Evolutionary conservation across 2,888 invertebrate species (phyloP), one percentile per base, ranked within the genome.

Genomic region (Tachina lurida): DNA sequence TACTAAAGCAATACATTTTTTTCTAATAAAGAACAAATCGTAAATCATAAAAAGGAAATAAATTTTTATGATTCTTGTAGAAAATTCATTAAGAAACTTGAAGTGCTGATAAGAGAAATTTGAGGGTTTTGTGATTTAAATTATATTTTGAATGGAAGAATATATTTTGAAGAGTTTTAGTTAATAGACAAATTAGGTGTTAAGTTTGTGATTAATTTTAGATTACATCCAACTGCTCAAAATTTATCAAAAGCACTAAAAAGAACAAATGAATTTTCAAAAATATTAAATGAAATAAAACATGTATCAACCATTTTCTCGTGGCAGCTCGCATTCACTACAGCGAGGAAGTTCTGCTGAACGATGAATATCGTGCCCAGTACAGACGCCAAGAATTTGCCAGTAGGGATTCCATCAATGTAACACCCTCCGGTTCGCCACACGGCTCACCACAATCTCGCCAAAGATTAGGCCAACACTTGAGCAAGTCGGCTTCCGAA

Each of bases 401-500:
- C 19, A 87, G 78, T 17, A 84, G 81, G 56, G 80, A 84, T 45
- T 87, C 87, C 9, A 78, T 83, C 22, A 86, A 86, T 56, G 71
- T 76, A 41, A 84, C 84, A 68, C 83, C 87, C 15, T 77, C 83
- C 31, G 75, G 71, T 65, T 89, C 91, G 63, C 91, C 91, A 2
- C 91, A 90, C 19, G 90, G 91, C 7, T 91, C 91, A 8, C 91
- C 91, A 0, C 89, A 90, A 70, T 73, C 90, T 73, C 89, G 89
- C 62, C 91, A 91, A 84, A 91, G 92, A 47, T 84, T 93, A 87
- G 94, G 94, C 87, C 95, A 96, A 70, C 96, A 96, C 89, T 93
- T 97, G 86, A 97, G 97, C 88, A 96, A 96, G 93, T 97, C 97
- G 31, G 96, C 97, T 13, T 96, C 96, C 78, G 97, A 97, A 93